Percentiles rank a stretch among this genome's conserved stretches.
Evolutionary conservation across 2,888 invertebrate species (phyloP).

Genomic region (Drosophila anomalata): DNA sequence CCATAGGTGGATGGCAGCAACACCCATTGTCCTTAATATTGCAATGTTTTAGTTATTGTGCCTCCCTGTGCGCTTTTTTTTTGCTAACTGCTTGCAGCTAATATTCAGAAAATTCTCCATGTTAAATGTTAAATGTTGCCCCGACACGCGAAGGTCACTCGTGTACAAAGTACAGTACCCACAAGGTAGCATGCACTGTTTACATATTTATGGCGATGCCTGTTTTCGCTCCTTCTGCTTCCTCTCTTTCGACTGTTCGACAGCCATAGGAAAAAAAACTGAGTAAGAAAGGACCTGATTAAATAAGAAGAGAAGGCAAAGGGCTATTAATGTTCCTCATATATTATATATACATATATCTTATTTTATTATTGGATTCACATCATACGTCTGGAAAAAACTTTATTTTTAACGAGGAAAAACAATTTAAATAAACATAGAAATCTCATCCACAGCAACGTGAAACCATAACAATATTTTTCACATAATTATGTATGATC

Average conservation of each 20-base stretch:
- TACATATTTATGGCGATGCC: constrained; percentile 33
- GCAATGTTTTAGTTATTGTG: constrained; percentile 9
- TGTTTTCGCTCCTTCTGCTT: constrained; percentile 18
- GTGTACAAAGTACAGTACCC: constrained; percentile 1
- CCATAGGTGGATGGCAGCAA: constrained; percentile 4
- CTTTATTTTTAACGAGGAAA: no score
- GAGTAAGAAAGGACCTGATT: not conserved
- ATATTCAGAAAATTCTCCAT: constrained; percentile 15
- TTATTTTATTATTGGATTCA: no score
- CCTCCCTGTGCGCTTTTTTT: constrained; percentile 17
- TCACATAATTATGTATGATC: no score
- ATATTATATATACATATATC: not conserved
- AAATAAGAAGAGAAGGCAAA: not conserved
- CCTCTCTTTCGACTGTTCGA: constrained; percentile 15
- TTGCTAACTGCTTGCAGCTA: constrained; percentile 6
- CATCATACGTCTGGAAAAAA: no score
- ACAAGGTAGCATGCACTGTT: constrained; percentile 9
- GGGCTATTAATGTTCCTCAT: constrained; percentile 13
- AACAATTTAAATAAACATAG: no score
- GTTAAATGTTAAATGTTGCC: constrained; percentile 25
- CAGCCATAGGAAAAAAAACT: constrained; percentile 12
- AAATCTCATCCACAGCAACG: no score
- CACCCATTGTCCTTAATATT: not conserved
- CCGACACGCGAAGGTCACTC: constrained; percentile 50
- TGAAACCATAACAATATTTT: no score